These are phyloP conservation scores for Cebus imitator DNA, from an alignment of 2,113 vertebrate genomes.

Conservation along the genomic window DNA sequence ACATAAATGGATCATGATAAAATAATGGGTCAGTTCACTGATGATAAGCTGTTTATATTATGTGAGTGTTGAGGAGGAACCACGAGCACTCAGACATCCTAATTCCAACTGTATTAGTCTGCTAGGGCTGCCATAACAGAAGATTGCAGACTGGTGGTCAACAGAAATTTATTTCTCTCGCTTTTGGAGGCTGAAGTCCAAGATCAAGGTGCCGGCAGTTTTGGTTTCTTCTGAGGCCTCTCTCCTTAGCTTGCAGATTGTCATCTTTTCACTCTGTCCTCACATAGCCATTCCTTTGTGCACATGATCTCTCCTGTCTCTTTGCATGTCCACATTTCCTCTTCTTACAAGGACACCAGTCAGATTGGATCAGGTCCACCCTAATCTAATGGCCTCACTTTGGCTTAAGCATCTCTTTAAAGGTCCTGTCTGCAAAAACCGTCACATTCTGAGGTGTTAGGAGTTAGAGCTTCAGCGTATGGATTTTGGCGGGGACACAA, in stretches of 20 bases:
- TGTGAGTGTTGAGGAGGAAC: background rate
- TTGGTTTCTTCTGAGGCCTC: background rate
- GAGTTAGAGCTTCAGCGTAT: background rate
- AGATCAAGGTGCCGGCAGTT: background rate
- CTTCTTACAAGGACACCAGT: background rate
- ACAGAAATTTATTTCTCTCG: background rate
- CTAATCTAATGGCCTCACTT: background rate
- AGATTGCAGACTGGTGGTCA: background rate
- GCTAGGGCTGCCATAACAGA: background rate
- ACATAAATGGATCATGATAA: background rate
- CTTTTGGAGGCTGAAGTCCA: background rate
- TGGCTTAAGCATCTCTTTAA: background rate
- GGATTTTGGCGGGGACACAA: background rate
- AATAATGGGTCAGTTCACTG: background rate
- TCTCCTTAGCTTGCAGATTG: background rate
- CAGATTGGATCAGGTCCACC: background rate
- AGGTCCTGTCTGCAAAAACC: background rate
- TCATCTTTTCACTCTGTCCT: background rate
- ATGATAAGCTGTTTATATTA: background rate
- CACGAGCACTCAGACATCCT: background rate
- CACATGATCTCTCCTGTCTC: background rate
- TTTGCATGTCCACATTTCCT: background rate
- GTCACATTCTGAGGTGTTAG: background rate
- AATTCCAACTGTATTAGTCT: background rate
- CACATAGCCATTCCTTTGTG: background rate